These are phyloP conservation scores for Oceanodroma leucorhoa DNA, from an alignment of 2,797 vertebrate species.

Conservation along the genomic window DNA sequence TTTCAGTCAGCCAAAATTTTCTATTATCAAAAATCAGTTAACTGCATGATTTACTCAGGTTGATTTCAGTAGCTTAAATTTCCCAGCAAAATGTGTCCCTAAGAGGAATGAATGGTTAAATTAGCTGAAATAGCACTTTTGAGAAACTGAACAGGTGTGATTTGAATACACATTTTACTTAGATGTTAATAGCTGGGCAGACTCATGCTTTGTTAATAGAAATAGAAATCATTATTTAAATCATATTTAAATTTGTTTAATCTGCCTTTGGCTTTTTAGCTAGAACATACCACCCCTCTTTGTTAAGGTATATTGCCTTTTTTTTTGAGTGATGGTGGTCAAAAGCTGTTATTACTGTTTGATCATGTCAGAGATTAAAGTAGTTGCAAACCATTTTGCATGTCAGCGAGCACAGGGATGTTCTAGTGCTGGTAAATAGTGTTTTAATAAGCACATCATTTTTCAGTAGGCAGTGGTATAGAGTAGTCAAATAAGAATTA, in stretches of 20 bases:
- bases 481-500: background rate
- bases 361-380: background rate
- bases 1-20: slow-evolving; percentile 77
- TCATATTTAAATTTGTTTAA: background rate
- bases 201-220: slow-evolving; percentile 26
- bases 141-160: slow-evolving; percentile 75
- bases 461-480: background rate
- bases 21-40: slow-evolving; percentile 81
- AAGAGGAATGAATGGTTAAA: slow-evolving; percentile 79
- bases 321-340: background rate
- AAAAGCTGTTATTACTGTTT: background rate
- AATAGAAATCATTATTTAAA: background rate
- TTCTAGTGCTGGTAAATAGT: background rate
- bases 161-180: slow-evolving; percentile 76
- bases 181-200: slow-evolving; percentile 42
- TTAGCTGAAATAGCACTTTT: slow-evolving; percentile 79
- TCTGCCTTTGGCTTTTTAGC: background rate
- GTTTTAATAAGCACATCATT: background rate
- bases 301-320: background rate
- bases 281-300: background rate
- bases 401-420: background rate
- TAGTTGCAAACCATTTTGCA: background rate
- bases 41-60: slow-evolving; percentile 75
- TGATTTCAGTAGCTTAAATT: slow-evolving; percentile 75
- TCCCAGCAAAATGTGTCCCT: slow-evolving; percentile 74